phyloP scores from a whole-genome alignment of 2,888 invertebrate species.

The Idaea dimidiata region DNA sequence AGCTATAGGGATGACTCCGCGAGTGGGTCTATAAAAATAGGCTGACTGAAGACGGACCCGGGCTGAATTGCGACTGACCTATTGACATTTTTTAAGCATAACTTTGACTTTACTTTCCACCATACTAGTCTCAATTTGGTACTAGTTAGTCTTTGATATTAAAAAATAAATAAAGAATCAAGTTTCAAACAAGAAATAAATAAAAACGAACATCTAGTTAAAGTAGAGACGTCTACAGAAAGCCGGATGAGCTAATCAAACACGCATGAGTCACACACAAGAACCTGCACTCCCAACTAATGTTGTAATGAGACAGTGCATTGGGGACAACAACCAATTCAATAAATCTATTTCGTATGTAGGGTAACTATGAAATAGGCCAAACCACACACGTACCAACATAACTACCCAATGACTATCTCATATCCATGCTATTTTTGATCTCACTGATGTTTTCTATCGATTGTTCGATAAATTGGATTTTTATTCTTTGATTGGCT shows the following conservation, averaged over 20 bases:
- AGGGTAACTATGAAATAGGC: neutral
- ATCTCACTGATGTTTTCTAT: neutral
- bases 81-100: too few relatives aligned
- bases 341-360: slow-evolving; percentile 1
- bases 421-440: neutral
- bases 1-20: too few relatives aligned
- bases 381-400: neutral
- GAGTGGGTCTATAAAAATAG: too few relatives aligned
- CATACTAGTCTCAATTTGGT: too few relatives aligned
- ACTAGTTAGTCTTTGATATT: too few relatives aligned
- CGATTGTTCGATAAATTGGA: neutral
- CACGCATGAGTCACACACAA: slow-evolving; percentile 64
- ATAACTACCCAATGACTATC: neutral
- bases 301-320: slow-evolving; percentile 40
- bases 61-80: too few relatives aligned
- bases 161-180: slow-evolving; percentile 12
- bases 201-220: slow-evolving; percentile 44
- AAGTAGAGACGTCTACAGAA: slow-evolving; percentile 64
- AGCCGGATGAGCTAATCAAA: slow-evolving; percentile 75
- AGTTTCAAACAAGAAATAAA: slow-evolving; percentile 24
- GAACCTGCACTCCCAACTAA: slow-evolving; percentile 47
- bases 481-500: neutral
- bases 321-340: slow-evolving; percentile 4
- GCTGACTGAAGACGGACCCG: too few relatives aligned
- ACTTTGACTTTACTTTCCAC: too few relatives aligned